A percentile compares a stretch with the other conserved stretches of the same genome.
phyloP scores from a whole-genome alignment of 2,888 invertebrate species.

The Rambutsinella grinnellia region DNA sequence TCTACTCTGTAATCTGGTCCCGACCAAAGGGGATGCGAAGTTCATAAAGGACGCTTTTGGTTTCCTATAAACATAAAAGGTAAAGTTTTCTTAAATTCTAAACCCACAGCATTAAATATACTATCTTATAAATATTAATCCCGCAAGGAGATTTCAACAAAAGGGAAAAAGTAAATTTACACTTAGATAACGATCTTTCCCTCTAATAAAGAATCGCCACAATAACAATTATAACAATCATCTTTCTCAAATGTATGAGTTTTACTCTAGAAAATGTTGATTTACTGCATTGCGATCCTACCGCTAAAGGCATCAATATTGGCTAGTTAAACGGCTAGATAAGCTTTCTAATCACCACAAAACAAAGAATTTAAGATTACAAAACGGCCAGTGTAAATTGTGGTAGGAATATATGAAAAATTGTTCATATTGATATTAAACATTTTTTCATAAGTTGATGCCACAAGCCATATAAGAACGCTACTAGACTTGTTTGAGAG shows the following conservation, averaged over 20 bases:
- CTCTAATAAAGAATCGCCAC: slow-evolving; percentile 5
- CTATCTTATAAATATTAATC: no score
- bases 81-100: no score
- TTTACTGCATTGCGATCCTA: slow-evolving; percentile 2
- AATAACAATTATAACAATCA: slow-evolving; percentile 16
- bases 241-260: not conserved
- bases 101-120: not conserved
- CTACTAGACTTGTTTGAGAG: not conserved
- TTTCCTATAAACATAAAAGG: no score
- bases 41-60: no score
- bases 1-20: no score
- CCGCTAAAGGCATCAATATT: not conserved
- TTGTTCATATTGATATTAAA: no score
- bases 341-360: slow-evolving; percentile 40
- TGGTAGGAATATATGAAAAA: slow-evolving; percentile 1
- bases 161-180: not conserved
- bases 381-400: slow-evolving; percentile 16
- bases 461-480: no score
- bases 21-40: no score
- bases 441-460: no score
- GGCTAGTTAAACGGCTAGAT: slow-evolving; percentile 9
- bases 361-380: slow-evolving; percentile 19
- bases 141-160: no score
- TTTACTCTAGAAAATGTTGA: not conserved
- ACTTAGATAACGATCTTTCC: slow-evolving; percentile 23